These are phyloP conservation scores for Ceratosolen fusciceps DNA, from an alignment of 1,140 invertebrate genomes.

Conservation along the genomic window DNA sequence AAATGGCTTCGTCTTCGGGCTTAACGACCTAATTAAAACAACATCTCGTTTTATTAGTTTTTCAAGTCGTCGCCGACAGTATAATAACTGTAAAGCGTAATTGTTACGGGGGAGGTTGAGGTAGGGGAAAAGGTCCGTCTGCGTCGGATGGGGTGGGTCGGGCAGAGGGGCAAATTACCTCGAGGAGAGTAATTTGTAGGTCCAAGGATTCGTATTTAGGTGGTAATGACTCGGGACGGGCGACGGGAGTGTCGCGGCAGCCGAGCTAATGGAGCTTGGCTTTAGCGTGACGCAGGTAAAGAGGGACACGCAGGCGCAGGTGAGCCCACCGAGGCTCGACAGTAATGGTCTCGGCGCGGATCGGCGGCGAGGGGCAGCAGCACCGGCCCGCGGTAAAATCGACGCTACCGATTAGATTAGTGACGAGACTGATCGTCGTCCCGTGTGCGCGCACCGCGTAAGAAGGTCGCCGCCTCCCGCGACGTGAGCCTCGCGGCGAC, in stretches of 20 bases:
- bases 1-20: not conserved
- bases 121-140: not conserved
- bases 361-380: no score
- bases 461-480: not conserved
- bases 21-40: not conserved
- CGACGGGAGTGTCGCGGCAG: not conserved
- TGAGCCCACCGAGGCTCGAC: no score
- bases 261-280: not conserved
- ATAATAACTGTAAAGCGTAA: no score
- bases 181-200: not conserved
- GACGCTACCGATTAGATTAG: not conserved
- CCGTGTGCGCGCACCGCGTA: not conserved
- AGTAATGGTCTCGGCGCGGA: no score
- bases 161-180: not conserved
- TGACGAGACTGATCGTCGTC: not conserved
- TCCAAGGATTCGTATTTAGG: not conserved
- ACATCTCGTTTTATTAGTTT: not conserved
- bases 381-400: not conserved
- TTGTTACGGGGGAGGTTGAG: not conserved
- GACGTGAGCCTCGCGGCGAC: not conserved
- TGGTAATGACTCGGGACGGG: not conserved
- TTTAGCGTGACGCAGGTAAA: not conserved
- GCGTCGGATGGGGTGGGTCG: not conserved
- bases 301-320: no score
- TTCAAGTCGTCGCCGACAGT: no score